phyloP scores from a whole-genome alignment of 2,888 invertebrate species.

The Caenorhabditis afra region DNA sequence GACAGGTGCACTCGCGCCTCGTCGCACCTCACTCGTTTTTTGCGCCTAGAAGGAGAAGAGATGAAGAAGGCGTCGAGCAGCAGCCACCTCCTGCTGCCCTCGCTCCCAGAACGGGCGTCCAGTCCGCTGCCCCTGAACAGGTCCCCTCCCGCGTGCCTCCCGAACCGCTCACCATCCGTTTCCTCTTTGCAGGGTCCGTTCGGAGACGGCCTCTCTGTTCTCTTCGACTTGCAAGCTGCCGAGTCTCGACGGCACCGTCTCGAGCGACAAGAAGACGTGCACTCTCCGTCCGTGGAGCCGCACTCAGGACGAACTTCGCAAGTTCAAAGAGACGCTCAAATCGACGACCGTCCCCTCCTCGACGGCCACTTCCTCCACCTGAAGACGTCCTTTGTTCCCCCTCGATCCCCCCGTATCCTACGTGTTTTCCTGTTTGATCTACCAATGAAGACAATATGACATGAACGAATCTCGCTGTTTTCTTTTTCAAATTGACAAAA shows the following conservation, averaged over 20 bases:
- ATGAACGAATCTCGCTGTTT: background rate
- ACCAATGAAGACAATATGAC: background rate
- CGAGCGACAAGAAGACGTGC: constrained; percentile 60
- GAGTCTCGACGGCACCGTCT: constrained; percentile 32
- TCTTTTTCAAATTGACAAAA: background rate
- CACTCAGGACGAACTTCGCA: constrained; percentile 65
- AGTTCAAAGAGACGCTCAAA: constrained; percentile 63
- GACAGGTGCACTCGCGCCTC: constrained; percentile 40
- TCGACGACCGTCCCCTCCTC: constrained; percentile 32
- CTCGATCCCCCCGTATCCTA: constrained; percentile 16
- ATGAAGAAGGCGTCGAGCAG: constrained; percentile 42
- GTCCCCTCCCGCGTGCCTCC: background rate
- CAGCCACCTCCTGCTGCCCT: constrained; percentile 31
- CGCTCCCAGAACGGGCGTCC: constrained; percentile 25
- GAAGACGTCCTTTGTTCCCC: background rate
- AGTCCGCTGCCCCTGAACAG: constrained; percentile 39
- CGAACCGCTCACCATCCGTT: background rate
- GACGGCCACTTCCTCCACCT: constrained; percentile 19
- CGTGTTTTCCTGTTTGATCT: constrained; percentile 30
- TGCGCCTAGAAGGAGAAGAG: background rate
- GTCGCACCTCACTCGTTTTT: constrained; percentile 4
- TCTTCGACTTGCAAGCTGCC: constrained; percentile 65
- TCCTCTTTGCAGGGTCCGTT: constrained; percentile 50
- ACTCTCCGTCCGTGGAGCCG: constrained; percentile 65
- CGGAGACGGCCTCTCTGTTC: constrained; percentile 57